Evolutionary conservation across 2,797 vertebrate species (phyloP), one percentile per base, ranked within the genome.

Genomic region (Coracias cyanogaster): DNA sequence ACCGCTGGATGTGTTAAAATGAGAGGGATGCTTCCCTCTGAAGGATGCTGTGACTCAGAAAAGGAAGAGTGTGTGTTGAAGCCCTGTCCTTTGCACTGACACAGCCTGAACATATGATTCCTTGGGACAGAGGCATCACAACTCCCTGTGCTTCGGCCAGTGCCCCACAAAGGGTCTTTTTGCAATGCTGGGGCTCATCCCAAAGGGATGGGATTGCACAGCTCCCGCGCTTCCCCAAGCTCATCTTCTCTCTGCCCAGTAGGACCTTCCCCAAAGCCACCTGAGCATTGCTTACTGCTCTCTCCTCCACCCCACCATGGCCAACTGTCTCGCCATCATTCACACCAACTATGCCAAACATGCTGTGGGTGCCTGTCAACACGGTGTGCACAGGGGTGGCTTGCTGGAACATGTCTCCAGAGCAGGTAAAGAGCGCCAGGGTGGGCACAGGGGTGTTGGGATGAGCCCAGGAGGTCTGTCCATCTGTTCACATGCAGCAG

Each of bases 331-430:
- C 4, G 1, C 49, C 62, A 35, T 33, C 28, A 39, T 8, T 43
- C 3, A 0, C 19, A 26, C 18, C 31, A 22, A 15, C 20, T 6
- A 12, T 1, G 0, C 26, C 1, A 1, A 1, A 2, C 39, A 15
- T 4, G 6, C 26, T 25, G 25, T 1, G 4, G 31, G 24, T 66
- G 26, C 17, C 41, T 15, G 45, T 21, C 33, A 61, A 37, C 29
- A 16, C 1, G 0, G 10, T 2, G 0, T 14, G 26, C 29, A 15
- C 3, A 1, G 15, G 19, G 37, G 22, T 21, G 26, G 65, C 28
- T 37, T 46, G 31, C 33, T 74, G 46, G n/a, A 35, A 46, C 24
- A 58, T 35, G n/a, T 46, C 54, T 28, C 11, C 46, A 35, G 33
- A 48, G 48, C 18, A 55, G 9, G 5, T 31, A 18, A 43, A 61